Evolutionary conservation across 2,797 vertebrate species (phyloP).

Genomic region (Xenops minutus): DNA sequence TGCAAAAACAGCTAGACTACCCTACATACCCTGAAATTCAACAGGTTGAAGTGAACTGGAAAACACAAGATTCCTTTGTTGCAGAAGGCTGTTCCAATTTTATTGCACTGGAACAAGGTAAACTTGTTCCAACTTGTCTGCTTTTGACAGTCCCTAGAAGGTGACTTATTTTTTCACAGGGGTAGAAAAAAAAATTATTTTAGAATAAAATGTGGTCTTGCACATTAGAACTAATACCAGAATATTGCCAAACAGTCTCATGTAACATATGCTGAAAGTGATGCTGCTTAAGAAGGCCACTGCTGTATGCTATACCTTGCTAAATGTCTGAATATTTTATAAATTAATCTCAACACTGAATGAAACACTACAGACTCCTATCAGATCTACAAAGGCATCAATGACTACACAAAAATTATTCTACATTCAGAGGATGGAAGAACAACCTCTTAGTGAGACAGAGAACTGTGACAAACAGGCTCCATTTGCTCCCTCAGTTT

Average conservation of each 20-base stretch:
- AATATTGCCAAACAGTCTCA: background rate
- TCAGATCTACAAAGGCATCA: background rate
- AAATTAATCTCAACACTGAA: background rate
- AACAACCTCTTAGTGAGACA: background rate
- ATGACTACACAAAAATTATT: background rate
- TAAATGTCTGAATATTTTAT: background rate
- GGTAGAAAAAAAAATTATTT: background rate
- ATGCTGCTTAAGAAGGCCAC: background rate
- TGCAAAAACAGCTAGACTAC: background rate
- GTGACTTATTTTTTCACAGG: background rate
- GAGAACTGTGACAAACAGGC: background rate
- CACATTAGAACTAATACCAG: background rate
- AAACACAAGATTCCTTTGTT: background rate
- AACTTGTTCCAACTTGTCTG: background rate
- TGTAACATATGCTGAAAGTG: background rate
- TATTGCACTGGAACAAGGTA: rapidly evolving
- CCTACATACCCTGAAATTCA: background rate
- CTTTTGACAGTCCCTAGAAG: background rate
- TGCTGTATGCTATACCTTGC: background rate
- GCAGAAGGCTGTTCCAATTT: background rate
- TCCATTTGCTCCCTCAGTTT: background rate
- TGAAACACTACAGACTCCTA: background rate
- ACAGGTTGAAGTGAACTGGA: background rate
- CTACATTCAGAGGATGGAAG: background rate
- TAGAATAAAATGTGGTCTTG: background rate